phyloP scores from a whole-genome alignment of 37 sponge, comb jelly and placozoan species.

The Ephydatia muelleri region DNA sequence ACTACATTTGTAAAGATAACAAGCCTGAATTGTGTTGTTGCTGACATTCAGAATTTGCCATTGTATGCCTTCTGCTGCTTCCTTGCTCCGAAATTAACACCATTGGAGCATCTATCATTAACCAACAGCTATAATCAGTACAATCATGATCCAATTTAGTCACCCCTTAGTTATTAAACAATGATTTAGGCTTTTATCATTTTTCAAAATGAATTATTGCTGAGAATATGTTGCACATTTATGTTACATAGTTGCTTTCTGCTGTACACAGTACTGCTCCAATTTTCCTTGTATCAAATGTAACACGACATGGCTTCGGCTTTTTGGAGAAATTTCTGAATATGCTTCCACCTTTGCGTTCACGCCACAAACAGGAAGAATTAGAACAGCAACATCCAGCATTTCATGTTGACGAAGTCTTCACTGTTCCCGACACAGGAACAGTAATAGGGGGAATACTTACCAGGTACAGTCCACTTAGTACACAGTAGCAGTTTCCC shows the following conservation, averaged over 20 bases:
- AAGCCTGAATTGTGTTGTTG: too few species aligned
- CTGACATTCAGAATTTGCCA: too few species aligned
- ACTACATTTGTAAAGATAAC: too few species aligned
- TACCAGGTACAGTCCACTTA: conserved; percentile 44
- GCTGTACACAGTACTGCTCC: conserved; percentile 66
- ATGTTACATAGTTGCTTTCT: background rate
- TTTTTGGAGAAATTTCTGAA: conserved; percentile 87
- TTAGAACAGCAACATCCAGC: conserved; percentile 70
- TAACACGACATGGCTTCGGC: conserved; percentile 86
- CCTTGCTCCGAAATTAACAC: too few species aligned
- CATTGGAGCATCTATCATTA: too few species aligned
- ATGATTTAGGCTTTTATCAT: too few species aligned
- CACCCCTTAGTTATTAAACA: too few species aligned
- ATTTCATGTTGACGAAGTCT: conserved; percentile 92
- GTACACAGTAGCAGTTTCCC: background rate
- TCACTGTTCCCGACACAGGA: conserved; percentile 85
- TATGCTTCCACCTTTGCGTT: conserved; percentile 63
- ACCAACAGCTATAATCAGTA: too few species aligned
- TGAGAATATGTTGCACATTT: background rate
- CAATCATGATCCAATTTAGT: too few species aligned
- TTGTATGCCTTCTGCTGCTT: too few species aligned
- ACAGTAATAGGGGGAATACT: conserved; percentile 88
- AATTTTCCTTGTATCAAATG: conserved; percentile 87
- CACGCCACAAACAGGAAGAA: conserved; percentile 27
- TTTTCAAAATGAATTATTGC: too few species aligned